Percentiles rank a stretch among this genome's conserved stretches.
Evolutionary conservation across 2,888 invertebrate genomes (phyloP).

Genomic region (Lasioglossum figueresi): DNA sequence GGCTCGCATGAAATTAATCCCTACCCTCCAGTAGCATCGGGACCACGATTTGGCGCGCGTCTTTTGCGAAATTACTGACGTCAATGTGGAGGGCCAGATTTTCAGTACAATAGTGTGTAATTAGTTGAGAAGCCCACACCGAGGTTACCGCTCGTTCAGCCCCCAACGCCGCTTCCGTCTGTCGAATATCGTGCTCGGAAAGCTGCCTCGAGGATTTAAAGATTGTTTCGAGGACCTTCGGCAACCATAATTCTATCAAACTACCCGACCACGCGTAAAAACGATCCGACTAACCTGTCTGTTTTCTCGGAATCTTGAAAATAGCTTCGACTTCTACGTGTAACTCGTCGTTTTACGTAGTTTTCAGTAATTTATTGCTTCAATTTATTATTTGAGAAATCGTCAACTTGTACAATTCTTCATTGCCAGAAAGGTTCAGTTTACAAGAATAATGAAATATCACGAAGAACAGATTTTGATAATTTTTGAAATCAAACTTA

Average conservation of each 20-base stretch:
- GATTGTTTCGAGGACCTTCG: slow-evolving; percentile 15
- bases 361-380: too few relatives aligned
- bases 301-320: not conserved
- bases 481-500: not conserved
- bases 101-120: slow-evolving; percentile 80
- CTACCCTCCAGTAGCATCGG: slow-evolving; percentile 17
- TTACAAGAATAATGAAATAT: not conserved
- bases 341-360: not conserved
- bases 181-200: slow-evolving; percentile 35
- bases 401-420: not conserved
- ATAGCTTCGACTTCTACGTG: not conserved
- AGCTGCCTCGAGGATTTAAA: slow-evolving; percentile 15
- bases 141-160: slow-evolving; percentile 45
- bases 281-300: not conserved
- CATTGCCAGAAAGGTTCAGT: not conserved
- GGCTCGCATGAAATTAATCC: slow-evolving; percentile 65
- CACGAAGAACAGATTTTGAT: not conserved
- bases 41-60: slow-evolving; percentile 50
- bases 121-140: slow-evolving; percentile 79
- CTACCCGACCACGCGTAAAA: not conserved
- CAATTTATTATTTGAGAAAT: not conserved
- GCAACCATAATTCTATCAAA: slow-evolving; percentile 15
- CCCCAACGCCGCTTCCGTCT: slow-evolving; percentile 10
- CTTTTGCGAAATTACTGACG: slow-evolving; percentile 69
- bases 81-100: slow-evolving; percentile 72